phyloP scores from a whole-genome alignment of 2,797 vertebrate genomes.

The Cetoscarus ocellatus region DNA sequence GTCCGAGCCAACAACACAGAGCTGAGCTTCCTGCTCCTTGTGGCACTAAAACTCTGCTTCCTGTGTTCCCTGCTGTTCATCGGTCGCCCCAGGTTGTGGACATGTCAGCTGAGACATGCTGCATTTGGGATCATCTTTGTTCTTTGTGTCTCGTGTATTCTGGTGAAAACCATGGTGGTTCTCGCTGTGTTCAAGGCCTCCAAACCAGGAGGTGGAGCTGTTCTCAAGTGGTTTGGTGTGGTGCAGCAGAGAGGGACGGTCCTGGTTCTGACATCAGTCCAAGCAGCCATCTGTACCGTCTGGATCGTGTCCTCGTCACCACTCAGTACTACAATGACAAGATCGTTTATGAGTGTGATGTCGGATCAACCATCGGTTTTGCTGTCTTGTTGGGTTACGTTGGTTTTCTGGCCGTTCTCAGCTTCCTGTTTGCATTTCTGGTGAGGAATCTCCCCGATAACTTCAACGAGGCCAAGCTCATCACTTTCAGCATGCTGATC shows the following conservation, averaged over 20 bases:
- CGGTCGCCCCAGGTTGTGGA: constrained; percentile 59
- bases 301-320: constrained; percentile 72
- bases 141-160: constrained; percentile 65
- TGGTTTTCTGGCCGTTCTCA: constrained; percentile 65
- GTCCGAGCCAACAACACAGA: constrained; percentile 80
- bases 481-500: constrained; percentile 80
- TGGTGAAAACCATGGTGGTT: constrained; percentile 73
- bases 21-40: constrained; percentile 63
- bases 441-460: constrained; percentile 76
- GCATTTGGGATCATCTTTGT: constrained; percentile 69
- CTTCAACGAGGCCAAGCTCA: constrained; percentile 76
- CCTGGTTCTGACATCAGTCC: constrained; percentile 59
- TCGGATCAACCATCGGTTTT: constrained; percentile 72
- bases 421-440: constrained; percentile 73
- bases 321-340: constrained; percentile 70
- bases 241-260: constrained; percentile 76
- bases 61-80: constrained; percentile 75
- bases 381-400: constrained; percentile 69
- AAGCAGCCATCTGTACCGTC: constrained; percentile 49
- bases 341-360: constrained; percentile 75
- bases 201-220: constrained; percentile 56
- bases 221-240: constrained; percentile 75
- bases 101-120: constrained; percentile 57
- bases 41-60: constrained; percentile 66
- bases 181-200: constrained; percentile 71